phyloP scores from a whole-genome alignment of 2,888 invertebrate species.

The Cataglyphis altisquamis region DNA sequence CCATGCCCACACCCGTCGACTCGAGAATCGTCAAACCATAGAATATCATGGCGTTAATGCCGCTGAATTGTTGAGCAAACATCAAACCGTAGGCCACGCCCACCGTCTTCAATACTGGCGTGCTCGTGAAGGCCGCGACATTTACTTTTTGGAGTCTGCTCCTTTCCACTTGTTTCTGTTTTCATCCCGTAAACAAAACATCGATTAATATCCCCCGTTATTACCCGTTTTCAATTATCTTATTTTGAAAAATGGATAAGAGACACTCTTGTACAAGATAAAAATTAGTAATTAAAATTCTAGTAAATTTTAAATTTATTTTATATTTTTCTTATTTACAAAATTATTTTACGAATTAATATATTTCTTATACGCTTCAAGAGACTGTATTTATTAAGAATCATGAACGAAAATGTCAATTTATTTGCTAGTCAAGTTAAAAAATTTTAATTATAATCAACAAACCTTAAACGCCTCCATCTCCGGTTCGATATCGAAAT shows the following conservation, averaged over 20 bases:
- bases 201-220: conserved; percentile 1
- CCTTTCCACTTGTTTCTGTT: conserved; percentile 57
- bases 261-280: not conserved
- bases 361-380: not conserved
- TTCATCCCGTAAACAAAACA: not conserved
- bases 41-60: conserved; percentile 93
- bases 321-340: not conserved
- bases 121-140: conserved; percentile 87
- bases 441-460: conserved; percentile 56
- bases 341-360: not conserved
- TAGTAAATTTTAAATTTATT: not conserved
- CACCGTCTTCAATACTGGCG: conserved; percentile 89
- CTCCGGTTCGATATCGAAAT: conserved; percentile 90
- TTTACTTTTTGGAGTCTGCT: conserved; percentile 39
- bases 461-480: conserved; percentile 89
- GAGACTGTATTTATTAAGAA: not conserved
- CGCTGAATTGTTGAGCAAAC: conserved; percentile 95
- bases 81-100: conserved; percentile 92
- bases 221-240: not conserved
- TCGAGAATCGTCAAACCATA: conserved; percentile 92
- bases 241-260: not conserved
- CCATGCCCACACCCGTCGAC: conserved; percentile 87
- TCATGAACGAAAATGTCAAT: not conserved
- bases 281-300: not conserved
- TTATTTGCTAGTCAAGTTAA: not conserved